Evolutionary conservation across 2,888 invertebrate species (phyloP).

Genomic region (Athalia rosae): DNA sequence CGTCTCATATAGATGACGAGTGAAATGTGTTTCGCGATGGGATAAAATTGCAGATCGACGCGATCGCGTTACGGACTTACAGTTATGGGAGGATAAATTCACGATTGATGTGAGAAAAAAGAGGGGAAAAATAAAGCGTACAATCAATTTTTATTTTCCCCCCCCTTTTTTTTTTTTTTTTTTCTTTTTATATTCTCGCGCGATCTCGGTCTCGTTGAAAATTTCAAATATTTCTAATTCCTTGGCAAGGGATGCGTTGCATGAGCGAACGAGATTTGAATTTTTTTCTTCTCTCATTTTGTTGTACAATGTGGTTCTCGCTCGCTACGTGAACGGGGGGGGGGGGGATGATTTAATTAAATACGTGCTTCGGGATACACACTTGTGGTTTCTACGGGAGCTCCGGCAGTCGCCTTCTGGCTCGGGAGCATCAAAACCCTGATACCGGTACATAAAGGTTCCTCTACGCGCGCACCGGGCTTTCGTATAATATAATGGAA

Average conservation of each 20-base stretch:
- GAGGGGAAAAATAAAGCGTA: neutral
- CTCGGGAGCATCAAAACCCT: too few relatives aligned
- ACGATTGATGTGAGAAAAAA: neutral
- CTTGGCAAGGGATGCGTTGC: neutral
- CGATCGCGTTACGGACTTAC: neutral
- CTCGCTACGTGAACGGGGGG: too few relatives aligned
- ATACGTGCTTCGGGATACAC: constrained; percentile 33
- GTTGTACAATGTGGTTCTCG: too few relatives aligned
- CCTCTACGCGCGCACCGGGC: too few relatives aligned
- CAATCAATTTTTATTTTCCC: neutral
- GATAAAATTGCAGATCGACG: too few relatives aligned
- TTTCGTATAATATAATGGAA: too few relatives aligned
- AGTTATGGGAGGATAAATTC: neutral
- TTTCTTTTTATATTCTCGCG: neutral
- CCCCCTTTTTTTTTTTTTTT: neutral
- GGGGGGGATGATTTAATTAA: constrained; percentile 40
- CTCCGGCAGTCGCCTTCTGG: too few relatives aligned
- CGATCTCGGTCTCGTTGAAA: neutral
- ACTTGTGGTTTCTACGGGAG: neutral
- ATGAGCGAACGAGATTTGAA: neutral
- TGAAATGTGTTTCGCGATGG: too few relatives aligned
- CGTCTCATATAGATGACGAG: too few relatives aligned
- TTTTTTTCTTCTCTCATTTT: neutral
- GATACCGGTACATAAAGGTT: too few relatives aligned
- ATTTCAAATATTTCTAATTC: too few relatives aligned